Conservation (phyloP, 2,113 vertebrate genomes). For the Heterochromis multidens region DNA sequence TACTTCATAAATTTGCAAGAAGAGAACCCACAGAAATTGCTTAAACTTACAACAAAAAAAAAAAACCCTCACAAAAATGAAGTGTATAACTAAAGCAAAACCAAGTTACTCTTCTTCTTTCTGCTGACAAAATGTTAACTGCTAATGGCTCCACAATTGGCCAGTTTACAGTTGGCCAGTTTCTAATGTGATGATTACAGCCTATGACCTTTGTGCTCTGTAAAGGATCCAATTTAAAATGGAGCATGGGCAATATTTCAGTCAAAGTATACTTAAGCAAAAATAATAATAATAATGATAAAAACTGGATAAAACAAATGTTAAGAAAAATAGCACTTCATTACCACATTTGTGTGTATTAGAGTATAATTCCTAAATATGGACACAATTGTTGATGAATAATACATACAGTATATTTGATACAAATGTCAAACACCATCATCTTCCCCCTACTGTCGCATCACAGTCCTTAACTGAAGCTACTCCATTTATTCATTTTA, state of each 20-base stretch:
- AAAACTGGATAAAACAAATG: not conserved
- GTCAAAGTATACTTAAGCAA: not conserved
- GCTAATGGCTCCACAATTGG: conserved; percentile 46
- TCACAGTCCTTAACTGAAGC: not conserved
- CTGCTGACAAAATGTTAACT: conserved; percentile 45
- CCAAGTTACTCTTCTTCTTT: conserved; percentile 21
- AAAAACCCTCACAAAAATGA: not conserved
- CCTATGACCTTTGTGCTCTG: conserved; percentile 18
- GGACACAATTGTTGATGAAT: not conserved
- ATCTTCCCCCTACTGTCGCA: not conserved
- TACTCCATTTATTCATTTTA: conserved; percentile 32
- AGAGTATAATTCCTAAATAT: not conserved
- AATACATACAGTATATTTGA: not conserved
- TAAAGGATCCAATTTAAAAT: conserved; percentile 34
- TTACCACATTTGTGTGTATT: not conserved
- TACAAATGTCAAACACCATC: not conserved
- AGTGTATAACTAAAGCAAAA: not conserved
- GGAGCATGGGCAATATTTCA: conserved; percentile 1
- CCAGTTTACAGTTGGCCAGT: conserved; percentile 48
- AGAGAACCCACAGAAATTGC: not conserved
- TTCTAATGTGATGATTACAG: conserved; percentile 45
- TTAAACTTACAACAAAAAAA: not conserved
- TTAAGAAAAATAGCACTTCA: not conserved
- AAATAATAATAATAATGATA: not conserved
- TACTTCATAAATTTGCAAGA: not conserved